Evolutionary conservation across 2,113 vertebrate genomes (phyloP).

Genomic region (Murina feae): DNA sequence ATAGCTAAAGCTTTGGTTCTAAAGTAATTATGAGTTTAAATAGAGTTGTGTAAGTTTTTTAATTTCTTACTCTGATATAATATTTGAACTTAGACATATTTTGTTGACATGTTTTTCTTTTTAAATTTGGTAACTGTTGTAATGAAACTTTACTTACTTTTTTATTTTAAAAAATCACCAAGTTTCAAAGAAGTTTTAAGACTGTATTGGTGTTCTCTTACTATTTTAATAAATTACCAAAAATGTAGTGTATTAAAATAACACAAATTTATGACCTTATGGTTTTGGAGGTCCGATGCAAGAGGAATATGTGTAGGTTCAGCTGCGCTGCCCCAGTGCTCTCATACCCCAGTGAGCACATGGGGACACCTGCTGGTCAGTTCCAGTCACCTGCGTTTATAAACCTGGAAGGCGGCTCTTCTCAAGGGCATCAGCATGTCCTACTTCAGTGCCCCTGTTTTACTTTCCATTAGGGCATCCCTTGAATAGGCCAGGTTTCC

Average conservation of each 20-base stretch:
- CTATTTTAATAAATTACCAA: background rate
- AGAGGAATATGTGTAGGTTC: background rate
- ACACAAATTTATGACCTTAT: background rate
- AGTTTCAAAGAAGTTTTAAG: background rate
- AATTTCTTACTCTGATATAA: background rate
- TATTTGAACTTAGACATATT: background rate
- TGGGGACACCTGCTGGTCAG: background rate
- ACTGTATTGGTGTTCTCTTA: background rate
- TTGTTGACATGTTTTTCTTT: background rate
- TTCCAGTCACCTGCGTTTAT: background rate
- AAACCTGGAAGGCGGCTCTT: background rate
- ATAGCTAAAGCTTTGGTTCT: background rate
- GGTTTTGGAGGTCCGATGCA: background rate
- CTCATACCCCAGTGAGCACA: too few species aligned
- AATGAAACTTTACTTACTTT: background rate
- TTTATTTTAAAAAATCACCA: background rate
- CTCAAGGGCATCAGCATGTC: background rate
- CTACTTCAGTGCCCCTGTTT: background rate
- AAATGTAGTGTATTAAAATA: background rate
- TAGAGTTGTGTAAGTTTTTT: background rate
- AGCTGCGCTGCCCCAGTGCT: background rate
- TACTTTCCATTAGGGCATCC: background rate
- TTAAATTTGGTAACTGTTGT: background rate
- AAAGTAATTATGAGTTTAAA: background rate
- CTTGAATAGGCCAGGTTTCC: background rate